These are phyloP conservation scores for Todus mexicanus DNA, from an alignment of 2,797 vertebrate species.

Conservation along the genomic window DNA sequence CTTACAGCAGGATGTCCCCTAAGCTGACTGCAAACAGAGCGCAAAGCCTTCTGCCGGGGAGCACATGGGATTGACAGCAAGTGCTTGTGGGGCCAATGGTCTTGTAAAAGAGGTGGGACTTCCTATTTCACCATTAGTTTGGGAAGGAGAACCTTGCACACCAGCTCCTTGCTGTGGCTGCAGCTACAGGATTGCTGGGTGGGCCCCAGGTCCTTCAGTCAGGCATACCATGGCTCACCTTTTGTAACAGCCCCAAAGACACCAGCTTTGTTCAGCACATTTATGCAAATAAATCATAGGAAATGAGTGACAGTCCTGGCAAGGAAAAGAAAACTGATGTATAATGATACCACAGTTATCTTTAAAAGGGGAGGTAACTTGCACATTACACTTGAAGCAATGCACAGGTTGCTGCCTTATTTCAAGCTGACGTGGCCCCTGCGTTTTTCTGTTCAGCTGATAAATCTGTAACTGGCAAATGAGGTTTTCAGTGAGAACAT, in stretches of 20 bases:
- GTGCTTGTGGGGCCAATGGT: accelerated
- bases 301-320: not conserved
- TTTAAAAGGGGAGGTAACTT: not conserved
- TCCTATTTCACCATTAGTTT: not conserved
- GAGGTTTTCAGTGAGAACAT: not conserved
- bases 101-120: not conserved
- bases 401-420: accelerated
- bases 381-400: not conserved
- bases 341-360: not conserved
- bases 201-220: not conserved
- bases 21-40: not conserved
- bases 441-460: not conserved
- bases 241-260: not conserved
- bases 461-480: not conserved
- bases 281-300: not conserved
- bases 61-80: not conserved
- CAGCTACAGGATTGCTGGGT: not conserved
- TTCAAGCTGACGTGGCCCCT: not conserved
- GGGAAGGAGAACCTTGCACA: not conserved
- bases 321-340: not conserved
- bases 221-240: not conserved
- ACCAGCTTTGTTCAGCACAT: not conserved
- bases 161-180: not conserved
- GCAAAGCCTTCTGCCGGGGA: not conserved
- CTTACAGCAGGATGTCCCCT: not conserved